phyloP scores from a whole-genome alignment of 2,888 invertebrate genomes.

The Temnothorax unifasciatus region DNA sequence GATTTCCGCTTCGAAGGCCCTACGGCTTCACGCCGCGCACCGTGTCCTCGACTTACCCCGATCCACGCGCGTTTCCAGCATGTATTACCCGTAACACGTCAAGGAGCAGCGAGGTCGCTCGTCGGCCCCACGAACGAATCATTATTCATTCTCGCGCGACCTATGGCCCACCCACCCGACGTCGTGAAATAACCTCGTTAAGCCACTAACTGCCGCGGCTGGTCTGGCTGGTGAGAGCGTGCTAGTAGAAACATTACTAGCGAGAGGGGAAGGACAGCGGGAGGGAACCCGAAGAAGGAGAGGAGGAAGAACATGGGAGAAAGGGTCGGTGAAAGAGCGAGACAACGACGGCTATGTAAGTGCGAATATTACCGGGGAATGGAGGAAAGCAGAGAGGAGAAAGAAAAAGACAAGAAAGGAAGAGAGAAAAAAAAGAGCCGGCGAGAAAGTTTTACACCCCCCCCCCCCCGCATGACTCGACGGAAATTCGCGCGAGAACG shows the following conservation, averaged over 20 bases:
- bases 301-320: conserved; percentile 18
- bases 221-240: conserved; percentile 56
- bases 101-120: conserved; percentile 64
- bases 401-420: background rate
- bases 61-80: conserved; percentile 43
- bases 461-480: conserved; percentile 63
- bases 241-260: conserved; percentile 36
- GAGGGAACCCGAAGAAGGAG: conserved; percentile 27
- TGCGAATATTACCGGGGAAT: conserved; percentile 13
- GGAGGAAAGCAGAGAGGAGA: conserved; percentile 12
- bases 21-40: background rate
- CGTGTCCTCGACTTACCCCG: conserved; percentile 21
- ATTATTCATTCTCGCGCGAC: conserved; percentile 84
- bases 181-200: conserved; percentile 79
- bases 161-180: conserved; percentile 74
- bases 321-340: conserved; percentile 21
- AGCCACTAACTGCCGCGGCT: conserved; percentile 76
- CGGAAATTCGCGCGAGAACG: conserved; percentile 65
- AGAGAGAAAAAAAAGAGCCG: conserved; percentile 14
- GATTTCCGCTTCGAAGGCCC: conserved; percentile 27
- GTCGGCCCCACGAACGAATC: conserved; percentile 75
- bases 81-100: conserved; percentile 68
- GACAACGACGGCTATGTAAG: conserved; percentile 17
- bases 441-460: conserved; percentile 47
- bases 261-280: conserved; percentile 16